Evolutionary conservation across 2,113 vertebrate genomes (phyloP).

Genomic region (Oryzias curvinotus): DNA sequence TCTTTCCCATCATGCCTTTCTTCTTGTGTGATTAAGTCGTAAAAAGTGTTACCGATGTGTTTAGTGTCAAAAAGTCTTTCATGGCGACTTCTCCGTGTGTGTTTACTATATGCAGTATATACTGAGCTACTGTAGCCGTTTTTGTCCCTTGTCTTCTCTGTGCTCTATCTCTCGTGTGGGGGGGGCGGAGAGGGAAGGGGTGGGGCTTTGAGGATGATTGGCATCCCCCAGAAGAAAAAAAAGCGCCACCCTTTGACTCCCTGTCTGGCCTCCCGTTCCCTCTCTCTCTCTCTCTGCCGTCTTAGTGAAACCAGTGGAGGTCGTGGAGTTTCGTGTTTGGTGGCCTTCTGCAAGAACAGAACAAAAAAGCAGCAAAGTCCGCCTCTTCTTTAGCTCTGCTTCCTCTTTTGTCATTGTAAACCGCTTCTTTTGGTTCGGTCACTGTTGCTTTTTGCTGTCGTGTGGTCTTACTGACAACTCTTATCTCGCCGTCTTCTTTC

Average conservation of each 20-base stretch:
- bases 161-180: slow-evolving; percentile 96
- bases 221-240: neutral
- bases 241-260: slow-evolving; percentile 54
- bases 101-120: slow-evolving; percentile 99
- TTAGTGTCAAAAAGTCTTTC: slow-evolving; percentile 93
- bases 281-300: slow-evolving; percentile 89
- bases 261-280: slow-evolving; percentile 37
- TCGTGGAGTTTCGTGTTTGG: slow-evolving; percentile 96
- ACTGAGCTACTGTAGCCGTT: slow-evolving; percentile 99
- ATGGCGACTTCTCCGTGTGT: slow-evolving; percentile 95
- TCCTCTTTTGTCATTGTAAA: slow-evolving; percentile 76
- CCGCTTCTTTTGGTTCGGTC: slow-evolving; percentile 83
- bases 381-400: slow-evolving; percentile 92
- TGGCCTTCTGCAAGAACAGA: slow-evolving; percentile 86
- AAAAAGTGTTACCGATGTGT: slow-evolving; percentile 94
- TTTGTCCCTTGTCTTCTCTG: slow-evolving; percentile 98
- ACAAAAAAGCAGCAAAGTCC: slow-evolving; percentile 76
- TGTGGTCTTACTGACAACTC: slow-evolving; percentile 88
- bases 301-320: slow-evolving; percentile 99
- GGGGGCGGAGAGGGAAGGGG: slow-evolving; percentile 41
- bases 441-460: slow-evolving; percentile 98
- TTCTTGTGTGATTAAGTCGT: slow-evolving; percentile 93
- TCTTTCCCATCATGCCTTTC: slow-evolving; percentile 84
- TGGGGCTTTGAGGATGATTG: slow-evolving; percentile 9
- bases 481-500: slow-evolving; percentile 78